phyloP scores from a whole-genome alignment of 1,140 invertebrate species.

The Frieseomelitta varia region DNA sequence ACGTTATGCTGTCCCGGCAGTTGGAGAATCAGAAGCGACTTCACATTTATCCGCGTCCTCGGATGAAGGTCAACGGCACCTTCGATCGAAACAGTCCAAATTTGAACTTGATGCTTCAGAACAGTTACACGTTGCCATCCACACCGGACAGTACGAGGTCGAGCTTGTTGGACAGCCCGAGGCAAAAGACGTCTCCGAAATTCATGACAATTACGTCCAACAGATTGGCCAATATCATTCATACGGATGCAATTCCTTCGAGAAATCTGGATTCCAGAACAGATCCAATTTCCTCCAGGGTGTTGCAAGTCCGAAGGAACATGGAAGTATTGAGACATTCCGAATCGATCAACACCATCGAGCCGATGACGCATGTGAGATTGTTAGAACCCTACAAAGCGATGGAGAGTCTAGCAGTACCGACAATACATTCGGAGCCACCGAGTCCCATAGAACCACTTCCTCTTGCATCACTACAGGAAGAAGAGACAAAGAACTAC shows the following conservation, averaged over 20 bases:
- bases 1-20: conserved; percentile 61
- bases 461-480: conserved; percentile 59
- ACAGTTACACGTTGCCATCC: conserved; percentile 60
- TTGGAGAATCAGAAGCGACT: conserved; percentile 66
- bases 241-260: conserved; percentile 36
- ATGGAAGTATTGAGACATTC: conserved; percentile 65
- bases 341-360: conserved; percentile 64
- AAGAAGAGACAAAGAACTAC: conserved; percentile 49
- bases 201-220: conserved; percentile 72
- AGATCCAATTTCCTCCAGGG: conserved; percentile 42
- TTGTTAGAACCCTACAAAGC: conserved; percentile 61
- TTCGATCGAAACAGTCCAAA: conserved; percentile 60
- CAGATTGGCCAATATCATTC: conserved; percentile 65
- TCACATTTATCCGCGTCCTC: conserved; percentile 39
- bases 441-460: conserved; percentile 75
- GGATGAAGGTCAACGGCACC: conserved; percentile 47
- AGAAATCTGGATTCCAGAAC: conserved; percentile 28
- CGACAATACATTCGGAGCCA: conserved; percentile 76
- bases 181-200: conserved; percentile 60
- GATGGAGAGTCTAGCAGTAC: conserved; percentile 68
- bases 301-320: conserved; percentile 48
- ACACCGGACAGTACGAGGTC: conserved; percentile 43
- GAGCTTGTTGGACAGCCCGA: conserved; percentile 47
- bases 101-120: conserved; percentile 54
- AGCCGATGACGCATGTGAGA: conserved; percentile 44